Percentiles rank a stretch among this genome's conserved stretches.
Evolutionary conservation across 2,113 vertebrate genomes (phyloP).

Genomic region (Phainopepla nitens): DNA sequence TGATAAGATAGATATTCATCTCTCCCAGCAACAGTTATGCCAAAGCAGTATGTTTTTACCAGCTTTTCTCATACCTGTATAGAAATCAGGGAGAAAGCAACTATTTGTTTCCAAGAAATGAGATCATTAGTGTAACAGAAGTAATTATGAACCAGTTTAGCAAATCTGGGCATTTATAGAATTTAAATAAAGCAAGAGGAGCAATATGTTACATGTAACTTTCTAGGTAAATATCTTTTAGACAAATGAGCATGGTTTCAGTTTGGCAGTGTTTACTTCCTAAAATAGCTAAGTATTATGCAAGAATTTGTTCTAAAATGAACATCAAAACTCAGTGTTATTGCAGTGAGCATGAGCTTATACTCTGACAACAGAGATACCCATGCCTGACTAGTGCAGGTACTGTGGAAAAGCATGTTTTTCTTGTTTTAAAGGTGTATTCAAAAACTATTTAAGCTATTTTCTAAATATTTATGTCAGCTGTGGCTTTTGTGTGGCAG

Average conservation of each 20-base stretch:
- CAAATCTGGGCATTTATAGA: neutral
- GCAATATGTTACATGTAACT: neutral
- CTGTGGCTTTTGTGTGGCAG: constrained; percentile 32
- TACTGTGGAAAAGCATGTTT: neutral
- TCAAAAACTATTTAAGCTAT: neutral
- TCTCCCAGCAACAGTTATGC: neutral
- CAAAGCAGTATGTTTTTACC: neutral
- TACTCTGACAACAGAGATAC: neutral
- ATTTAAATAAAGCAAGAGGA: neutral
- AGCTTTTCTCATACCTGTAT: neutral
- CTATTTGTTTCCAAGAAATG: neutral
- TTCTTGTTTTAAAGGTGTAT: neutral
- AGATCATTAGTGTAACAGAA: neutral
- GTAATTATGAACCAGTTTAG: neutral
- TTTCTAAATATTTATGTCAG: constrained; percentile 1
- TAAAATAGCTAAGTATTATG: neutral
- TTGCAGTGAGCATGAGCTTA: neutral
- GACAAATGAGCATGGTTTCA: neutral
- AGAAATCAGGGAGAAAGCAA: neutral
- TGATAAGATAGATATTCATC: neutral
- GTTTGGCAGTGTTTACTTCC: neutral
- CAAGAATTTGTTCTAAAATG: too few species aligned
- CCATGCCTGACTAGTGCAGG: neutral
- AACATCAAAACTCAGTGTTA: neutral
- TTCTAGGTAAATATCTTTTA: neutral